Base-by-base conservation (phyloP, 2,888 invertebrate species). In the Coelopa pilipes region DNA sequence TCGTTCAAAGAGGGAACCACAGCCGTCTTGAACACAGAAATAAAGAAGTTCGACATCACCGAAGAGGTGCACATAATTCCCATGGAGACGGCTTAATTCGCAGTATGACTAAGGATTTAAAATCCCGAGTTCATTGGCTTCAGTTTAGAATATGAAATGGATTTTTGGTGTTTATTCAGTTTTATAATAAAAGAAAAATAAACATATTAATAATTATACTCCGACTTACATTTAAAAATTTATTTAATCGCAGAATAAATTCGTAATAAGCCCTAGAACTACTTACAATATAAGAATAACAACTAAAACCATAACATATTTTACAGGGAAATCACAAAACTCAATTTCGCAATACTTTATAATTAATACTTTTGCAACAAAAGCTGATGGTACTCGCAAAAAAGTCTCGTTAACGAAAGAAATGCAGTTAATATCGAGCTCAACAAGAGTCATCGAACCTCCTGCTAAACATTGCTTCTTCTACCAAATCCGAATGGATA, bases 1-100 rank as follows among this genome's bases (percentile, higher is more conserved):
- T 78, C 79, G 7, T 87, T 85, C 75, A 84, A 84, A 74, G 68
- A 74, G 10, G 88, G 87, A 24, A 82, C 86, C 59, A 85, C 87
- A 0, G 78, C 81, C 11, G 79, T 84, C 5, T 74, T 87, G 53
- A 75, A 78, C 7, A 77, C 79, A n/a, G 82, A 79, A 70, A 76
- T 83, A 45, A 82, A 82, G 72, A 82, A 86, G 63, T 79, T 87
- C 69, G 81, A 84, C 46, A 77, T 87, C 47, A 84, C 81, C 59
- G 86, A 87, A 69, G 80, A 82, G 55, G 81, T 87, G 4, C 75
- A 78, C 24, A 81, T 80, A 62, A 80, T 86, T 53, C 84, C 87
- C 49, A 87, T 87, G 87, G 87, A 87, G 73, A 82, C 81, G 5
- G 78, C 80, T 73, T 83, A 81, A 80, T 62, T 59, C 17, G 17